Base-by-base conservation (phyloP, 1,140 invertebrate species). In the Triops cancriformis region DNA sequence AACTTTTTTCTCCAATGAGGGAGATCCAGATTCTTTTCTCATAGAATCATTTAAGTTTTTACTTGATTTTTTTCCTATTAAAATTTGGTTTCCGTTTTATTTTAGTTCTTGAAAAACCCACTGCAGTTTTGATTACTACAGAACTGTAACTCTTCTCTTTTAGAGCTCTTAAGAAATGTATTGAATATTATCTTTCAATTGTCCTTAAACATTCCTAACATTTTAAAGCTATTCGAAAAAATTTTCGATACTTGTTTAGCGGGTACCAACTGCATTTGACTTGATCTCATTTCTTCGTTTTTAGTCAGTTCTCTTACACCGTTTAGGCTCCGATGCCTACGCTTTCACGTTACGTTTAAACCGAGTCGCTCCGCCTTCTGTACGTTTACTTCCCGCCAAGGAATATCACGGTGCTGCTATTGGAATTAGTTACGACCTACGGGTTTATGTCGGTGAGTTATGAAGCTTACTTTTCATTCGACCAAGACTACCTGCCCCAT, bases 331-430 rank as follows among this genome's bases (percentile, higher is more conserved):
- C 11, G 91, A 92, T 77, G 92, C 93, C 1, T 90, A 92, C 83
- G 90, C 93, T 0, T 94, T 95, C 82, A 90, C 90, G 73, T 89
- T 95, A 87, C 89, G 92, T 81, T 86, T 95, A 74, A 92, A 91
- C 1, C 88, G 90, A 27, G 86, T 93, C 78, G 92, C 93, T 41
- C 94, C 94, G 37, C 94, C 94, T 11, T 94, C 93, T 76, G 93
- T 96, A 31, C 93, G 94, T 83, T 85, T 96, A 79, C 93, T 95
- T 26, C 94, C 94, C 1, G 94, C 94, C 7, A 94, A 94, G 82
- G 92, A 94, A 82, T 96, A 97, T 84, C 92, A 90, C 77, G 94
- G 94, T 0, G 92, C 93, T 1, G 94, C 94, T 0, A 94, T 96
- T 75, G 94, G 94, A 14, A 95, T 93, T 27, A 94, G 92, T 79